Base-by-base conservation (phyloP, 2,113 vertebrate species). In the Sinocyclocheilus anshuiensis region DNA sequence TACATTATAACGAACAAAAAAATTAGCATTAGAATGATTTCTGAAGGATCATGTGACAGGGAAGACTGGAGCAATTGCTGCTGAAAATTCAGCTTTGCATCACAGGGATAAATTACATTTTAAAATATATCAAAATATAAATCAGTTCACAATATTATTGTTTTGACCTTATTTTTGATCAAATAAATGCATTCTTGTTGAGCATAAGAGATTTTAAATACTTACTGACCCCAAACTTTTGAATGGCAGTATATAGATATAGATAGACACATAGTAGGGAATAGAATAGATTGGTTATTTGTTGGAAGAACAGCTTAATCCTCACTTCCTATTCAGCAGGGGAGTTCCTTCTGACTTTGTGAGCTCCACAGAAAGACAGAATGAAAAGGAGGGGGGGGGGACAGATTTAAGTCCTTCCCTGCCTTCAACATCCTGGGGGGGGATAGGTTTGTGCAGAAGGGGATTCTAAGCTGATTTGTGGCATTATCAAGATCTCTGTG, bases 401-500 rank as follows among this genome's bases (percentile, higher is more conserved):
- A 65, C 61, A 57, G 69, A 79, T 22, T 26, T 50, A 83, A 81
- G 59, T 84, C 86, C 85, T 48, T 78, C 55, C 24, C 83, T 71
- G 29, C 24, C 69, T 84, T 75, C 55, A 33, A 72, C 79, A 74
- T 87, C 61, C 61, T 82, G n/a, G 53, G 75, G 74, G 75, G 77
- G 61, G 85, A 84, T 81, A 55, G 72, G 86, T 59, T 77, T 59
- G 36, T 76, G 86, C 57, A 67, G 77, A 63, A 78, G 26, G 69
- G 59, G 36, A 65, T 7, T 16, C 36, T 88, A 87, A 89, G 84
- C 81, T 84, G 87, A 89, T 82, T 86, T 88, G 65, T 85, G 80
- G 33, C 76, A 71, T 90, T 90, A 88, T 84, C 55, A 69, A 80
- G 75, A 83, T 85, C 88, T 85, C 85, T 80, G 84, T 72, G 85